Evolutionary conservation across 2,888 invertebrate genomes (phyloP).

Genomic region (Leuctra nigra): DNA sequence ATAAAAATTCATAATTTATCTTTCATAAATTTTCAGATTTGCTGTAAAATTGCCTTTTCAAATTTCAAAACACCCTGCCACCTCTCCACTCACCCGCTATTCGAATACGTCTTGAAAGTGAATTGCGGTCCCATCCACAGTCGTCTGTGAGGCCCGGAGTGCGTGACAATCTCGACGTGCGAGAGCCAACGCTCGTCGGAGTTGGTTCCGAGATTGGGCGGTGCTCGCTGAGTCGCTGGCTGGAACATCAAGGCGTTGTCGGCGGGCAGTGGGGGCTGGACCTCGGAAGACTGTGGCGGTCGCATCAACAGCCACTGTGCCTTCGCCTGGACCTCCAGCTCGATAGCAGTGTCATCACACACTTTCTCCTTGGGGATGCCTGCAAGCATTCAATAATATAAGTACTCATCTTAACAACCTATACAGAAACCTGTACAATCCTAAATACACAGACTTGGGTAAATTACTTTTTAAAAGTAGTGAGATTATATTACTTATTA

Average conservation of each 20-base stretch:
- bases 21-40: no score
- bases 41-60: no score
- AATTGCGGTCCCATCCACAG: slow-evolving; percentile 99
- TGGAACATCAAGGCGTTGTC: slow-evolving; percentile 58
- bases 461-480: no score
- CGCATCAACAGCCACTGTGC: slow-evolving; percentile 86
- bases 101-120: slow-evolving; percentile 85
- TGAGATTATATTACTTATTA: no score
- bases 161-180: slow-evolving; percentile 95
- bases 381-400: slow-evolving; percentile 37
- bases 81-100: slow-evolving; percentile 54
- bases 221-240: slow-evolving; percentile 33
- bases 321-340: slow-evolving; percentile 75
- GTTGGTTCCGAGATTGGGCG: slow-evolving; percentile 33
- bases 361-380: slow-evolving; percentile 76
- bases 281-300: slow-evolving; percentile 51
- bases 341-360: slow-evolving; percentile 80
- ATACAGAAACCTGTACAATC: no score
- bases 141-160: slow-evolving; percentile 89
- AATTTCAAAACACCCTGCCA: no score
- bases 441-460: no score
- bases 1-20: no score
- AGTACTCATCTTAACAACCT: slow-evolving; percentile 5
- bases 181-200: slow-evolving; percentile 77
- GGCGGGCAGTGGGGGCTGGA: slow-evolving; percentile 66